phyloP scores from a whole-genome alignment of 2,797 vertebrate genomes.

The Schizothorax lantsangensis region DNA sequence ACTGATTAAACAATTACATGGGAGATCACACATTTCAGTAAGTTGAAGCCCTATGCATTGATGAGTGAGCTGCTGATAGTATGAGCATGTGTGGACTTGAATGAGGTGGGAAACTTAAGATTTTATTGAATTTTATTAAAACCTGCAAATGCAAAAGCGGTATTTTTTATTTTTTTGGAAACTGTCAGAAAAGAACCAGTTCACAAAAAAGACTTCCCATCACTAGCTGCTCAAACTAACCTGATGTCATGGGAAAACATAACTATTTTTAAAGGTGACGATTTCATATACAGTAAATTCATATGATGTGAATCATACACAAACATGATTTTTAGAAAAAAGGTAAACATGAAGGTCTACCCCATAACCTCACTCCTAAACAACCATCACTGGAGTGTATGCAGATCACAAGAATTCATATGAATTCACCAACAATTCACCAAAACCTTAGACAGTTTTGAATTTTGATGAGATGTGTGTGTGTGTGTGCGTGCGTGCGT shows the following conservation, averaged over 20 bases:
- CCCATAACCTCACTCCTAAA: too few species aligned
- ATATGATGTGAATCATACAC: neutral
- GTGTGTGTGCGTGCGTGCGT: too few species aligned
- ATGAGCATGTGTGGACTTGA: neutral
- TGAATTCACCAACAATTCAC: neutral
- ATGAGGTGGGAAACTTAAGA: neutral
- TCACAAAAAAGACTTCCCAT: neutral
- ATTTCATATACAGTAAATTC: neutral
- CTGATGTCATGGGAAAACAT: neutral
- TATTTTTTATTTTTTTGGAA: neutral
- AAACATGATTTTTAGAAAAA: too few species aligned
- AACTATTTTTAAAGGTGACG: neutral
- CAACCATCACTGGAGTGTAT: too few species aligned
- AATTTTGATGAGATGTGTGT: neutral
- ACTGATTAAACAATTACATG: neutral
- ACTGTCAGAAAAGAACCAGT: neutral
- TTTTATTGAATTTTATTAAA: neutral
- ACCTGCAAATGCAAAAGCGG: neutral
- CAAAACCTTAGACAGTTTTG: neutral
- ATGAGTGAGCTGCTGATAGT: neutral
- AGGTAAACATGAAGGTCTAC: too few species aligned
- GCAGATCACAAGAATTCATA: neutral
- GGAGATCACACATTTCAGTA: neutral
- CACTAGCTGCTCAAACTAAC: neutral
- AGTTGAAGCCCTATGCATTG: neutral